Conservation (phyloP, 2,113 vertebrate species). For the Pteropus alecto region DNA sequence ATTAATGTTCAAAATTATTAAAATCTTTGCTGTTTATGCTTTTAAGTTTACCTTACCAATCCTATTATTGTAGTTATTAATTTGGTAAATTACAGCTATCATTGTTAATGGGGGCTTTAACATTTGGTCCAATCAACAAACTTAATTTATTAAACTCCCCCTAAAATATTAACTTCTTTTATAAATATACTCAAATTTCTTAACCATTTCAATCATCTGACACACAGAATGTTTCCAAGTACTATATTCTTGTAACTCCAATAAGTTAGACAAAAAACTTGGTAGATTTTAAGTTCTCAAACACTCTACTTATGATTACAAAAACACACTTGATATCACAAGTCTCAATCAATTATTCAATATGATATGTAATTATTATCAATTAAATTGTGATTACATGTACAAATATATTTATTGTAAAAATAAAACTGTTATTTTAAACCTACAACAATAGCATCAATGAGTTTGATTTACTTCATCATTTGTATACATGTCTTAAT, state of each 20-base stretch:
- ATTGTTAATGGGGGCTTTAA: not conserved
- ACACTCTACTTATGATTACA: not conserved
- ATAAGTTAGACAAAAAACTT: not conserved
- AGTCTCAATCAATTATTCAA: not conserved
- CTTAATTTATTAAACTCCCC: not conserved
- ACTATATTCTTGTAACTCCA: not conserved
- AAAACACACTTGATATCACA: not conserved
- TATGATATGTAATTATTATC: not conserved
- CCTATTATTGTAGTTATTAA: not conserved
- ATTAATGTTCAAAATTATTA: slow-evolving; percentile 15
- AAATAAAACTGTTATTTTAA: not conserved
- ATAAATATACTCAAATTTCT: not conserved
- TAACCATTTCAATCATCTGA: not conserved
- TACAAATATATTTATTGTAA: not conserved
- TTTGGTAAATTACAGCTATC: not conserved
- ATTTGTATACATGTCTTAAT: not conserved
- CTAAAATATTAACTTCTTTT: slow-evolving; percentile 29
- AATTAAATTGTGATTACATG: not conserved
- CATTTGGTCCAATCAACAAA: not conserved
- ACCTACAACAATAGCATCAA: not conserved
- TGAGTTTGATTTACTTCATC: not conserved
- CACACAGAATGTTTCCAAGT: not conserved
- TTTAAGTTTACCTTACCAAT: not conserved
- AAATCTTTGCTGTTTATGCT: not conserved
- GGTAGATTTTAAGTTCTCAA: not conserved